These are phyloP conservation scores for Eulemur rubriventer DNA, from an alignment of 2,797 vertebrate species.

Conservation along the genomic window DNA sequence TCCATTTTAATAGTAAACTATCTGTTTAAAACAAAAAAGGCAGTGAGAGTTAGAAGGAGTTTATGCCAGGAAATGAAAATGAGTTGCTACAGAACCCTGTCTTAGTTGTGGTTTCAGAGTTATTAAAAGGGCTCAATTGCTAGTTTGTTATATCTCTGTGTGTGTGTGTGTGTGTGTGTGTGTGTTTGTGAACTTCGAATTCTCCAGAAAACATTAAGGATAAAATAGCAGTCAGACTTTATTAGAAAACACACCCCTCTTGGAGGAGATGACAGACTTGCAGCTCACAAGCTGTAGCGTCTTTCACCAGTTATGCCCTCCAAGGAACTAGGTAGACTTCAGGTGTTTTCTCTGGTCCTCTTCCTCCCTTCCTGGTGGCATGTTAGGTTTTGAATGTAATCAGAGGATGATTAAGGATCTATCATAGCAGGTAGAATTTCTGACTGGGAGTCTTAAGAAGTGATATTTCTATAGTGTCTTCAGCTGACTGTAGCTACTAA, in stretches of 20 bases:
- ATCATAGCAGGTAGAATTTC: neutral
- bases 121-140: slow-evolving; percentile 26
- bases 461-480: neutral
- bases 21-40: slow-evolving; percentile 49
- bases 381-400: neutral
- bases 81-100: neutral
- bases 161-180: neutral
- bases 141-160: neutral
- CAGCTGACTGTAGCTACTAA: neutral
- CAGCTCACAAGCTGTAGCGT: neutral
- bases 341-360: neutral
- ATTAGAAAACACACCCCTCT: neutral
- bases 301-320: neutral
- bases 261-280: neutral
- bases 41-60: neutral
- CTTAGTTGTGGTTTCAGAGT: slow-evolving; percentile 26
- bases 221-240: neutral
- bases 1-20: slow-evolving; percentile 32
- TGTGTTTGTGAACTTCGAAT: slow-evolving; percentile 40
- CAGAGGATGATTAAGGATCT: neutral
- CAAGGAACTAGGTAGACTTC: neutral
- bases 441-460: neutral
- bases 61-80: slow-evolving; percentile 56
- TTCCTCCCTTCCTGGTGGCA: neutral
- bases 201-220: slow-evolving; percentile 17